Evolutionary conservation across 2,797 vertebrate species (phyloP).

Genomic region (Cossypha caffra): DNA sequence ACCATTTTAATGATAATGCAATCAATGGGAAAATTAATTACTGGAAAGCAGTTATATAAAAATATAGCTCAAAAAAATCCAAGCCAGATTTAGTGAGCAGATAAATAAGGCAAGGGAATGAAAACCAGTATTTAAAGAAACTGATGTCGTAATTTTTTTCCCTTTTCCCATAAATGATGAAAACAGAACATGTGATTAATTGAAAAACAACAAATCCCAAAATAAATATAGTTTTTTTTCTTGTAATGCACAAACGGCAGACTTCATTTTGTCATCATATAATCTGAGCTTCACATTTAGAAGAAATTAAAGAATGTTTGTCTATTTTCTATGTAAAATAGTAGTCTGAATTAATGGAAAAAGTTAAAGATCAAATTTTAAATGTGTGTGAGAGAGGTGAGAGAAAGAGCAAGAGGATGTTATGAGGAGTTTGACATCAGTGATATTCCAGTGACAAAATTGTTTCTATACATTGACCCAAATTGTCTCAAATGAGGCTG

Average conservation of each 20-base stretch:
- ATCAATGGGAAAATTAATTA: not conserved
- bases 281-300: not conserved
- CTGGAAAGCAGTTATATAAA: not conserved
- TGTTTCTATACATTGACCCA: not conserved
- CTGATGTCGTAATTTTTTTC: not conserved
- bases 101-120: not conserved
- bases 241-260: not conserved
- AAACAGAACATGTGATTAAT: not conserved
- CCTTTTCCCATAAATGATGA: not conserved
- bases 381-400: not conserved
- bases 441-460: not conserved
- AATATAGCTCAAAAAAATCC: not conserved
- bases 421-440: not conserved
- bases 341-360: not conserved
- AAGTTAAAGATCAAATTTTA: not conserved
- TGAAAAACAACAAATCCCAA: not conserved
- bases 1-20: not conserved
- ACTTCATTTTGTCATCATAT: not conserved
- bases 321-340: not conserved
- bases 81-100: not conserved
- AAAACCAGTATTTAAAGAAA: not conserved
- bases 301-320: not conserved
- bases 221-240: not conserved
- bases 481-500: not conserved
- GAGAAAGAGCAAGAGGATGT: not conserved